Evolutionary conservation across 30 jellyfish, hydroid and myxozoan species (phyloP).

Genomic region (Nemopilema nomurai): DNA sequence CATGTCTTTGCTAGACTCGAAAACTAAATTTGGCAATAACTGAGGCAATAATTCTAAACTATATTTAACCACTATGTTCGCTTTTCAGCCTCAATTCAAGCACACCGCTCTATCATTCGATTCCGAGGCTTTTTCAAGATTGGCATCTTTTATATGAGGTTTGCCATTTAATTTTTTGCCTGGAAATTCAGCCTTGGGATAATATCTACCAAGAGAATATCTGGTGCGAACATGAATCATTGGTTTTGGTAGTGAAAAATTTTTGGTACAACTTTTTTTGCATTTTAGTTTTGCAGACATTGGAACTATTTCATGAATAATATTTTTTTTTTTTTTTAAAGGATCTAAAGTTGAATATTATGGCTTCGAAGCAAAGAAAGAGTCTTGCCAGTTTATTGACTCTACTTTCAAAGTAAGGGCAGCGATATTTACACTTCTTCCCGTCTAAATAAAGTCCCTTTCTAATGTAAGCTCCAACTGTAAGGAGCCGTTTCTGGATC

Average conservation of each 20-base stretch:
- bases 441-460: no score
- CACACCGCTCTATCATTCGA: constrained; percentile 66
- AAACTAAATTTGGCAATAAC: no score
- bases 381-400: constrained; percentile 41
- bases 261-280: no score
- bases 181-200: no score
- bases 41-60: no score
- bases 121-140: constrained; percentile 39
- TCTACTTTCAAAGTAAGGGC: constrained; percentile 64
- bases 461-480: no score
- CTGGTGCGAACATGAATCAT: no score
- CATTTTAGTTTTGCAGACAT: neutral
- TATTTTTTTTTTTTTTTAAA: constrained; percentile 9
- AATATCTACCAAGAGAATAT: no score
- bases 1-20: no score
- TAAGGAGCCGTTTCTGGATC: no score
- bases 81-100: constrained; percentile 50
- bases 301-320: neutral
- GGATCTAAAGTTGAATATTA: constrained; percentile 70
- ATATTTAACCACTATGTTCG: neutral
- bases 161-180: neutral
- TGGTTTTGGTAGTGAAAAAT: no score
- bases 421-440: neutral
- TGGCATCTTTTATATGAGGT: constrained; percentile 86
- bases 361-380: constrained; percentile 41